Evolutionary conservation across 2,888 invertebrate species (phyloP).

Genomic region (Oxyscelio sp.): DNA sequence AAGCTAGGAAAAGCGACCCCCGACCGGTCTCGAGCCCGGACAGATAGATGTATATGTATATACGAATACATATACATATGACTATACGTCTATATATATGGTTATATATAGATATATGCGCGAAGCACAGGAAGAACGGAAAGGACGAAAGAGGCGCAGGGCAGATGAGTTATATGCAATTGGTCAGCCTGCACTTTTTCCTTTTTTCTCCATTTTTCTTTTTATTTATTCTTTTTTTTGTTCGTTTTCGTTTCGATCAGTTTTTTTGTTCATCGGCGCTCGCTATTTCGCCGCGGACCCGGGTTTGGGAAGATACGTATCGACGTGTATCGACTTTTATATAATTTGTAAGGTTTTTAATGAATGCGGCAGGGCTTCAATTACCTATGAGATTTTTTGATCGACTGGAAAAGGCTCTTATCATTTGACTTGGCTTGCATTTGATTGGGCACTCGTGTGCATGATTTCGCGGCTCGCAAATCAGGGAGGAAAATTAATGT

Average conservation of each 20-base stretch:
- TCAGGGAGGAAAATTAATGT: constrained; percentile 30
- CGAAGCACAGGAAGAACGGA: no score
- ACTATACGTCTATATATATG: no score
- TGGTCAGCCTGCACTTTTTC: constrained; percentile 85
- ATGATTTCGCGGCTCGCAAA: constrained; percentile 20
- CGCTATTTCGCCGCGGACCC: constrained; percentile 52
- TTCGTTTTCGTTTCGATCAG: constrained; percentile 44
- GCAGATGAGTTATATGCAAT: no score
- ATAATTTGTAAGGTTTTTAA: constrained; percentile 67
- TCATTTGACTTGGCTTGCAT: constrained; percentile 3
- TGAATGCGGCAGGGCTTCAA: constrained; percentile 59
- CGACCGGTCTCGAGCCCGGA: constrained; percentile 74
- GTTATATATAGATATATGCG: no score
- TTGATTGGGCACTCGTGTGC: constrained; percentile 35
- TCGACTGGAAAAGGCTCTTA: constrained; percentile 52
- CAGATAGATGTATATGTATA: no score
- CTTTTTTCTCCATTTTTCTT: constrained; percentile 52
- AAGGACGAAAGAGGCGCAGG: no score
- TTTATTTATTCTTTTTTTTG: constrained; percentile 47
- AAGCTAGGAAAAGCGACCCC: constrained; percentile 74
- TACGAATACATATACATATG: no score
- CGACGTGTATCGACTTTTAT: constrained; percentile 67
- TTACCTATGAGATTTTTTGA: constrained; percentile 63
- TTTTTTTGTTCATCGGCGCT: constrained; percentile 39
- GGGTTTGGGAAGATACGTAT: constrained; percentile 47